Evolutionary conservation across 1,140 invertebrate genomes (phyloP), one percentile per base, ranked within the genome.

Genomic region (Lerema accius): DNA sequence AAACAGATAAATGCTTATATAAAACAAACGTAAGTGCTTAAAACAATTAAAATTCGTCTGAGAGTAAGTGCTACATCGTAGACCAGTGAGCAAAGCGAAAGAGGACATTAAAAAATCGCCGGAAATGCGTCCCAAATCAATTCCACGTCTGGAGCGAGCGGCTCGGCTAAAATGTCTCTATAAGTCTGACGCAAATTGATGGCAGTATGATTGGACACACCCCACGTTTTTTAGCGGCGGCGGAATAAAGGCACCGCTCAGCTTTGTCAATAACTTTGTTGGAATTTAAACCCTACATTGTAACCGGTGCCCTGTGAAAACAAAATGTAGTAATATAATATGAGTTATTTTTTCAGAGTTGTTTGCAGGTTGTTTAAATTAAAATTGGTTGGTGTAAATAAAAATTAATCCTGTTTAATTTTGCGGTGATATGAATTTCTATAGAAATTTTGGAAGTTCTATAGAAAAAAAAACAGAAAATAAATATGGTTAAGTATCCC

Each of bases 131-230:
- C 72, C 69, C 64, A 50, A 59, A 64, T 67, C 68, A 77, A 77
- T 78, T 69, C 65, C 67, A 72, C 48, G 63, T 69, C 65, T 68
- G 68, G 73, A 73, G 46, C 56, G 69, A 58, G 65, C 58, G 61
- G 64, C 65, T 79, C 50, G 16, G 63, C 48, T 59, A 51, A 77
- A 60, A 80, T 76, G 75, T 82, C 76, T 84, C 76, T 73, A 81
- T 80, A 78, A 68, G 63, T 64, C 63, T 63, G 73, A 73, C 66
- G 71, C 67, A 73, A 76, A 82, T 80, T 85, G 79, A 81, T 79
- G 79, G 65, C 58, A 39, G 37, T 37, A 51, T 69, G 77, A 84
- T 85, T 80, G 69, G 76, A 62, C 79, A 80, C 82, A 76, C 73
- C 76, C 74, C 75, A 68, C 71, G 69, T 73, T 78, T 78, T 76